Base-by-base conservation (phyloP, 2,797 vertebrate genomes). In the Sciaenops ocellatus region DNA sequence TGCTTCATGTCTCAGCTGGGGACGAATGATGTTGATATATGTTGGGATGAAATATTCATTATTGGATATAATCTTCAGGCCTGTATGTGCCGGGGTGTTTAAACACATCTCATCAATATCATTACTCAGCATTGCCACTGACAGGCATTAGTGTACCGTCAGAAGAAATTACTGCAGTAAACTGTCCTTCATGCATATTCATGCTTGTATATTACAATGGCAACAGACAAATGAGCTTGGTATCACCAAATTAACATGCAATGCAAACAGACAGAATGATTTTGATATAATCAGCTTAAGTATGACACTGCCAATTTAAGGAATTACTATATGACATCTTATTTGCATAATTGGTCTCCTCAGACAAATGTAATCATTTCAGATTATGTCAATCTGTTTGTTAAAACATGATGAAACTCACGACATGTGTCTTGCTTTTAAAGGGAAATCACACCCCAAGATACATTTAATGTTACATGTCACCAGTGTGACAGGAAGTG, bases 231-330 rank as follows among this genome's bases (percentile, higher is more conserved):
- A 82, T 63, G 15, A 75, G 70, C 38, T 30, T 51, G 16, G 61
- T 73, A 59, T 86, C 79, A 81, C 20, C 46, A 83, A 82, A 90
- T 89, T 85, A 90, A 84, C 57, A 81, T 60, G 62, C 56, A 77
- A 79, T 50, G 62, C 70, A 88, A 88, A 82, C 79, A 88, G 85
- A 87, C 88, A 80, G 77, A 78, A 67, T 76, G 69, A 78, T 86
- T 85, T 87, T 89, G 80, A 92, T 90, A 64, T 87, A 92, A 91
- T 92, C 83, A 83, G 69, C 71, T 86, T 86, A 89, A 88, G 46
- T 76, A 78, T 61, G 85, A 84, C 83, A 59, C 80, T 88, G 89
- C 83, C 88, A 89, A 82, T 44, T 85, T 76, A 52, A 76, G 76
- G 86, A 90, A 80, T 90, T 83, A 80, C 69, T 63, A 46, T 30